Evolutionary conservation across 2,113 vertebrate species (phyloP).

Genomic region (Bufo gargarizans): DNA sequence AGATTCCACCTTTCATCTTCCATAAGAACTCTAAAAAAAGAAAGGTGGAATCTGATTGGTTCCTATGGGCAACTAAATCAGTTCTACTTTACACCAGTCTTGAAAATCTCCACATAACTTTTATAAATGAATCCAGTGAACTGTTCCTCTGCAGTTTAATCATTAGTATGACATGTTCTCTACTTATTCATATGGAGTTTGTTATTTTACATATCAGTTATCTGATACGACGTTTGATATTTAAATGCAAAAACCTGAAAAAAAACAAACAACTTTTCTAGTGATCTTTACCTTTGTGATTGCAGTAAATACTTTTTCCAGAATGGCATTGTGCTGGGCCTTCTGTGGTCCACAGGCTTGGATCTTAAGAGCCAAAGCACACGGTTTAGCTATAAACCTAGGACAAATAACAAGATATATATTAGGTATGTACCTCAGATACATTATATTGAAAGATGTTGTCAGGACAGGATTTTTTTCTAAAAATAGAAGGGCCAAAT

Average conservation of each 20-base stretch:
- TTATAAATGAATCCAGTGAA: no score
- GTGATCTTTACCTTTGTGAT: conserved; percentile 90
- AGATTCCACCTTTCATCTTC: no score
- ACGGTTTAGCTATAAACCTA: conserved; percentile 96
- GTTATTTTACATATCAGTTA: not conserved
- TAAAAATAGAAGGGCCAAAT: no score
- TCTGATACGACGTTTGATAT: not conserved
- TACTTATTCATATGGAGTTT: not conserved
- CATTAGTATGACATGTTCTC: no score
- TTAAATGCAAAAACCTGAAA: not conserved
- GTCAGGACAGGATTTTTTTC: no score
- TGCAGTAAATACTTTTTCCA: conserved; percentile 98
- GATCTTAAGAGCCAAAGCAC: conserved; percentile 95
- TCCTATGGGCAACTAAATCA: no score
- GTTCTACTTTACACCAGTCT: no score
- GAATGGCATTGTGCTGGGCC: conserved; percentile 93
- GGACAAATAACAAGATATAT: conserved; percentile 52
- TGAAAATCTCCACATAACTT: no score
- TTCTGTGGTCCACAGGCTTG: conserved; percentile 92
- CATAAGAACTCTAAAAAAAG: no score
- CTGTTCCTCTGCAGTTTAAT: no score
- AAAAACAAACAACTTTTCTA: not conserved
- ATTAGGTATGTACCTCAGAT: not conserved
- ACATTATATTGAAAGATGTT: not conserved
- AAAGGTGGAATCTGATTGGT: no score